A percentile compares a stretch with the other conserved stretches of the same genome.
Evolutionary conservation across 2,113 vertebrate genomes (phyloP).

Genomic region (Alexandromys fortis): DNA sequence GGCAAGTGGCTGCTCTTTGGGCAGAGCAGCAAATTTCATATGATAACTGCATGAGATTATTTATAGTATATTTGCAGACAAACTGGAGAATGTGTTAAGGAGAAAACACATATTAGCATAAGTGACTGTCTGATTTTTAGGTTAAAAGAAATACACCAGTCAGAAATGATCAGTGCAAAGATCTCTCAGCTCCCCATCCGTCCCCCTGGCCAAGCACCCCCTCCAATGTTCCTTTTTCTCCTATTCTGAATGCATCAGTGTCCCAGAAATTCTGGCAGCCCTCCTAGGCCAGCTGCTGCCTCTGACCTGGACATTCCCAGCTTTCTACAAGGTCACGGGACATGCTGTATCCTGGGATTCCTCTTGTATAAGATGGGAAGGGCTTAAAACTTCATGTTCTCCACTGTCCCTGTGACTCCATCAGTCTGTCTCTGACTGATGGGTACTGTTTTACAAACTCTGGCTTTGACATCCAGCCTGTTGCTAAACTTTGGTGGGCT

Average conservation of each 20-base stretch:
- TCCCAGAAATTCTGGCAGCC: conserved; percentile 77
- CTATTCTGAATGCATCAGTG: conserved; percentile 76
- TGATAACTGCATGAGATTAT: conserved; percentile 59
- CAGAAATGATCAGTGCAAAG: conserved; percentile 48
- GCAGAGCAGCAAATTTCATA: conserved; percentile 61
- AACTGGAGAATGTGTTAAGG: conserved; percentile 58
- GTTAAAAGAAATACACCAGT: conserved; percentile 47
- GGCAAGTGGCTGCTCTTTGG: conserved; percentile 37
- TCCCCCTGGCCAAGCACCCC: background rate
- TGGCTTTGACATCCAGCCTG: conserved; percentile 32
- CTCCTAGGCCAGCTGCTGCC: conserved; percentile 79
- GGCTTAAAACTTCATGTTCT: conserved; percentile 39
- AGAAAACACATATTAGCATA: conserved; percentile 71
- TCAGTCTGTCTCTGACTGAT: background rate
- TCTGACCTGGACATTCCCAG: conserved; percentile 78
- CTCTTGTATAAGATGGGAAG: conserved; percentile 68
- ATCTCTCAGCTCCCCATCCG: background rate
- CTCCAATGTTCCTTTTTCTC: conserved; percentile 75
- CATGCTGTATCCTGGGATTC: conserved; percentile 75
- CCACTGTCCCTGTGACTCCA: conserved; percentile 6
- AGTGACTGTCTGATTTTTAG: conserved; percentile 66
- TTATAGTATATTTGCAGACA: conserved; percentile 58
- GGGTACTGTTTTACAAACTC: background rate
- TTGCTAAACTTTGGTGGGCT: background rate
- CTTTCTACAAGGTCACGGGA: conserved; percentile 75